Evolutionary conservation across 2,888 invertebrate species (phyloP).

Genomic region (Bellardia pandia): DNA sequence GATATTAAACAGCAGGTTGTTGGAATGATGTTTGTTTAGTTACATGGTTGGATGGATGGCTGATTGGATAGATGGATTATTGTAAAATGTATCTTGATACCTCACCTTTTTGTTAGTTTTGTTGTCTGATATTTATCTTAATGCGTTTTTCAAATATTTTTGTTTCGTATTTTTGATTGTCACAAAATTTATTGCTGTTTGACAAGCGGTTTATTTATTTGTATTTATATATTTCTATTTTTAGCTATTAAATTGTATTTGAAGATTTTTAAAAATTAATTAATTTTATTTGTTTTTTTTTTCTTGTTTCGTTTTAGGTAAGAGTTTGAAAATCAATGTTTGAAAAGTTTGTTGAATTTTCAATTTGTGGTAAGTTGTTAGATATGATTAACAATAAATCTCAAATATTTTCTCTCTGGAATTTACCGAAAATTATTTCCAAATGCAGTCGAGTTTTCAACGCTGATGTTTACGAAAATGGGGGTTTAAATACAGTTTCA

Average conservation of each 20-base stretch:
- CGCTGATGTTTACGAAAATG: too few relatives aligned
- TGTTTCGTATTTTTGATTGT: conserved; percentile 29
- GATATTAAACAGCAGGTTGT: conserved; percentile 40
- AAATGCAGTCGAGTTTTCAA: too few relatives aligned
- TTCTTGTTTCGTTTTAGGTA: conserved; percentile 52
- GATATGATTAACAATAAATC: not conserved
- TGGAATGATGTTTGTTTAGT: conserved; percentile 20
- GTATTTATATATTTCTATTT: not conserved
- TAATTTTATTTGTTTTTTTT: conserved; percentile 33
- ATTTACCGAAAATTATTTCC: too few relatives aligned
- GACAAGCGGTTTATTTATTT: conserved; percentile 45
- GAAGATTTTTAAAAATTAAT: conserved; percentile 20
- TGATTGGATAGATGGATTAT: conserved; percentile 39
- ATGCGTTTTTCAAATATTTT: conserved; percentile 20
- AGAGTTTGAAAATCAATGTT: conserved; percentile 4
- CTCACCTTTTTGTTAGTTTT: conserved; percentile 14
- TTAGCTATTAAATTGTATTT: not conserved
- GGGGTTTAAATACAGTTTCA: too few relatives aligned
- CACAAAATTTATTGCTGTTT: conserved; percentile 47
- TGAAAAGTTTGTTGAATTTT: not conserved
- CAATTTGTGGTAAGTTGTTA: conserved; percentile 34
- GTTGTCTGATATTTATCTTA: conserved; percentile 22
- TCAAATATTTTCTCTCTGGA: too few relatives aligned
- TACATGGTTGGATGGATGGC: not conserved
- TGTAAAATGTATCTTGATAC: conserved; percentile 43